Base-by-base conservation (phyloP, 2,113 vertebrate species). In the Paedocypris sp. region DNA sequence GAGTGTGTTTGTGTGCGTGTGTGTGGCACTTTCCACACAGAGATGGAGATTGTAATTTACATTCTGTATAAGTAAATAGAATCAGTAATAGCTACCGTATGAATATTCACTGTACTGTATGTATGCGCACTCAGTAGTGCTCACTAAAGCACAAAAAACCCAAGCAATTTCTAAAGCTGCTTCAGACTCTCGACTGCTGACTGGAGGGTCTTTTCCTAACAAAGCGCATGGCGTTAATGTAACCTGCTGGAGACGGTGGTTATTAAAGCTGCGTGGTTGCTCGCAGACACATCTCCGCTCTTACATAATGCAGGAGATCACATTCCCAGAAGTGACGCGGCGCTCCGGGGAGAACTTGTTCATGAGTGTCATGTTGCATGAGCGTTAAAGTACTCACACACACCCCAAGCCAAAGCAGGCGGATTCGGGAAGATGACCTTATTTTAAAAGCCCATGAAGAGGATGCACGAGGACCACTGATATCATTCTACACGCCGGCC, bases 301-400 rank as follows among this genome's bases (percentile, higher is more conserved):
- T 58, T 43, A 32, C 39, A 58, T 58, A 58, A 58, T 58, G 53
- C 18, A 42, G 53, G 23, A 42, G 15, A 42, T 31, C 11, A 10
- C 6, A 58, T 43, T 20, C 53, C 39, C 11, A n/a, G 38, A 58
- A 58, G 26, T 5, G 2, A 11, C 18, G 18, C 26, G 6, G 12
- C 22, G 38, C 53, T 58, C 9, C 16, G 43, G 53, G 39, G 26
- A 43, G 39, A 38, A 20, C 19, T 32, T 43, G 11, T 43, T 25
- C 26, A 43, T 32, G 32, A 22, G 26, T 43, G 53, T 43, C 39
- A 58, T 19, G 39, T 22, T 58, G 18, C 1, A 32, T 32, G 18
- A 58, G 32, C 7, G 13, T 41, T 7, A 54, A 28, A 31, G 26
- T 58, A 26, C 43, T 39, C 42, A 31, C 23, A 25, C 26, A 58